phyloP scores from a whole-genome alignment of 1,140 invertebrate species.

The Platyscapa corneri region DNA sequence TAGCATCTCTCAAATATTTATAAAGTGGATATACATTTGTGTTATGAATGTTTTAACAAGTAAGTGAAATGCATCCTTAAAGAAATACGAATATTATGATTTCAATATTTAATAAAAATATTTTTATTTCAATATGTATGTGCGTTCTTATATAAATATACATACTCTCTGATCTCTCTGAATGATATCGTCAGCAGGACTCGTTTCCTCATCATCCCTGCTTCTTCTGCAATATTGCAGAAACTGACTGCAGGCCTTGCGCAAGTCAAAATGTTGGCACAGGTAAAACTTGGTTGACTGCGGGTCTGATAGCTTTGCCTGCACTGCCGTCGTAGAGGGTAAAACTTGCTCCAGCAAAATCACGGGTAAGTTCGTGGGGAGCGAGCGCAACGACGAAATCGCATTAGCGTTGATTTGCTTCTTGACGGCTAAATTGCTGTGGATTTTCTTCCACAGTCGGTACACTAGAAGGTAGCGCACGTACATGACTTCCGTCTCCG shows the following conservation, averaged over 20 bases:
- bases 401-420: constrained; percentile 65
- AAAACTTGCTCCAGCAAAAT: constrained; percentile 48
- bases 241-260: constrained; percentile 66
- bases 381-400: constrained; percentile 61
- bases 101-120: not conserved
- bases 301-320: not conserved
- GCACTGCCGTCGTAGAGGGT: constrained; percentile 21
- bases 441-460: constrained; percentile 69
- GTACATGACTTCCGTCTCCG: constrained; percentile 65
- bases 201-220: constrained; percentile 8
- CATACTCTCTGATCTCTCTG: constrained; percentile 46
- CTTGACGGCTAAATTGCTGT: constrained; percentile 60
- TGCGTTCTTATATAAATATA: no score
- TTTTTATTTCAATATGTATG: no score
- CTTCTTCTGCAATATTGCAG: constrained; percentile 61
- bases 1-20: no score
- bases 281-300: constrained; percentile 63
- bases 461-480: constrained; percentile 69
- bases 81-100: no score
- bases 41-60: no score
- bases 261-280: constrained; percentile 67
- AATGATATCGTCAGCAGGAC: constrained; percentile 7
- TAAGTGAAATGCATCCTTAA: no score
- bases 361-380: constrained; percentile 45
- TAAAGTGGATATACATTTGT: no score